A percentile compares a stretch with the other conserved stretches of the same genome.
These are phyloP conservation scores for Salticus scenicus DNA, from an alignment of 2,888 invertebrate genomes.

Conservation along the genomic window DNA sequence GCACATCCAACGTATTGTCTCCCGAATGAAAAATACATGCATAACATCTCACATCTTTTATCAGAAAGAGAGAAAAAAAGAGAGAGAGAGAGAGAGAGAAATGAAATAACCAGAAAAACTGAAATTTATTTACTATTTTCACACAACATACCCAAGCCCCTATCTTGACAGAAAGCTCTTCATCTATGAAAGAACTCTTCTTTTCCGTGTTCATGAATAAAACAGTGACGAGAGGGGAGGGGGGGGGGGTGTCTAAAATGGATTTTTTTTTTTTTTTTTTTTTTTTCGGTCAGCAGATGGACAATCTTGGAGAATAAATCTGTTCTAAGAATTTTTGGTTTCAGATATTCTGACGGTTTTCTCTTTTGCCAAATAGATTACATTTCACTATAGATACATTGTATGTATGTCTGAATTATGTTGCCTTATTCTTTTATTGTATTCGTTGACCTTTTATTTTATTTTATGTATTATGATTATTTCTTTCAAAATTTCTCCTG, in stretches of 20 bases:
- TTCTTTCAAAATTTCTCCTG: no score
- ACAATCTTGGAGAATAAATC: background rate
- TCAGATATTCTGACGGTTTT: no score
- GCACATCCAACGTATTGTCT: no score
- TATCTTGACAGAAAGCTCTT: background rate
- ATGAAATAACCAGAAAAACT: background rate
- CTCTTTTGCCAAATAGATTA: no score
- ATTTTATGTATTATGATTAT: no score
- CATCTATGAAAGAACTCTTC: background rate
- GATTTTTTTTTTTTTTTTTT: no score
- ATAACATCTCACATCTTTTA: no score
- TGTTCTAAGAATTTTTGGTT: background rate
- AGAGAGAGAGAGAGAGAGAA: background rate
- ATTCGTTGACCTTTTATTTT: no score
- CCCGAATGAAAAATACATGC: no score
- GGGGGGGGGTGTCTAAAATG: background rate
- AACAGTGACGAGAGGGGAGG: background rate
- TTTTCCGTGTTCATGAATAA: background rate
- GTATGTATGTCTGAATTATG: no score
- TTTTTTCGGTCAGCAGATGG: background rate
- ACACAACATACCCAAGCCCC: background rate
- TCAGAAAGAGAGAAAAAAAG: background rate
- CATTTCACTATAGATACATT: no score
- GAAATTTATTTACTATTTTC: conserved; percentile 24
- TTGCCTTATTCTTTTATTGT: no score